Evolutionary conservation across 2,113 vertebrate species (phyloP).

Genomic region (Toxotes jaculatrix): DNA sequence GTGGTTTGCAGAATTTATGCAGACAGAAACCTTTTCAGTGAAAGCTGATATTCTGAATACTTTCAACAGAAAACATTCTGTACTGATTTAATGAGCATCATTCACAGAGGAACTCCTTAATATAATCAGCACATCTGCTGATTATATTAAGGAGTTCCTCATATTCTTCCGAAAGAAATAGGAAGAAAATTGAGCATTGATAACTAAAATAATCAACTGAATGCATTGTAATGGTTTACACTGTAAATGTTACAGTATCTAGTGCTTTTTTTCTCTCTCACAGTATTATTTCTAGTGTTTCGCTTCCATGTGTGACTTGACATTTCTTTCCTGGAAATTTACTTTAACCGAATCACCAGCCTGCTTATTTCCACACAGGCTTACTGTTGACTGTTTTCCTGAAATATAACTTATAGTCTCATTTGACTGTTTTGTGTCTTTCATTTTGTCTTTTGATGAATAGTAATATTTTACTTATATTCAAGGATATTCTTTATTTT

Average conservation of each 20-base stretch:
- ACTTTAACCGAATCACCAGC: conserved; percentile 5
- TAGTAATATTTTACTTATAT: too few species aligned
- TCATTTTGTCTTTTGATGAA: too few species aligned
- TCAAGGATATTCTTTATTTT: not conserved
- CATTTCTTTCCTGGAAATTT: conserved; percentile 3
- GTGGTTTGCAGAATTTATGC: not conserved
- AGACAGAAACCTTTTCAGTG: not conserved
- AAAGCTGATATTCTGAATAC: not conserved
- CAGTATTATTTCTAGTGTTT: conserved; percentile 4
- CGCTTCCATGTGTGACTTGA: conserved; percentile 8
- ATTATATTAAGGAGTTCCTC: too few species aligned
- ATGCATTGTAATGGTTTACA: not conserved
- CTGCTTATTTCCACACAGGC: not conserved
- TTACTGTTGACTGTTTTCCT: too few species aligned
- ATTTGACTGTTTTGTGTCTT: too few species aligned
- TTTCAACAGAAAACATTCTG: not conserved
- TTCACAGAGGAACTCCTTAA: not conserved
- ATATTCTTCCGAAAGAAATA: not conserved
- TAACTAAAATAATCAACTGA: not conserved
- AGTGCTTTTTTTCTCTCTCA: not conserved
- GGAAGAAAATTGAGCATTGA: not conserved
- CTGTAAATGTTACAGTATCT: not conserved
- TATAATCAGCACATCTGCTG: not conserved
- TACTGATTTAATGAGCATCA: conserved; percentile 1
- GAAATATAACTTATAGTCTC: too few species aligned